These are phyloP conservation scores for Aphodius granarius DNA, from an alignment of 2,888 invertebrate species.

Conservation along the genomic window DNA sequence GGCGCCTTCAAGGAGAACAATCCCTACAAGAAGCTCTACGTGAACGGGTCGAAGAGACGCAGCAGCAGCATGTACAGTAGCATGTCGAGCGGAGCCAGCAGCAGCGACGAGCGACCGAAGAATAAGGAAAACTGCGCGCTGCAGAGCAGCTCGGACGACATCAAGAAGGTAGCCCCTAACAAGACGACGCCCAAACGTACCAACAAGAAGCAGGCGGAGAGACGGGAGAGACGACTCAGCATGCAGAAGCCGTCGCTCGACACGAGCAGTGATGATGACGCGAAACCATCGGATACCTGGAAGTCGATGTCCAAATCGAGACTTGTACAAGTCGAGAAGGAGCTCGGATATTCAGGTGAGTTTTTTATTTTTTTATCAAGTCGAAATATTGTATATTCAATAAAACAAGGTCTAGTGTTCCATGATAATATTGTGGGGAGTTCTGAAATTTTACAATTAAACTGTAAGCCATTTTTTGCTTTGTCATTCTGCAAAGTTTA, in stretches of 20 bases:
- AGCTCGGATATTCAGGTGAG: slow-evolving; percentile 61
- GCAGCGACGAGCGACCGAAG: slow-evolving; percentile 50
- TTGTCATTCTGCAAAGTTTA: too few species aligned
- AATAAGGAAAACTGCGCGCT: slow-evolving; percentile 52
- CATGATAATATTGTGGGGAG: too few species aligned
- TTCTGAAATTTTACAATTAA: too few species aligned
- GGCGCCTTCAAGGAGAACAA: slow-evolving; percentile 66
- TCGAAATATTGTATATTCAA: neutral
- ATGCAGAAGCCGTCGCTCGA: slow-evolving; percentile 53
- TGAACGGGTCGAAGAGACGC: slow-evolving; percentile 71
- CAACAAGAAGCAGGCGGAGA: slow-evolving; percentile 42
- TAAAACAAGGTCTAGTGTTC: too few species aligned
- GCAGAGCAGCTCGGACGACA: slow-evolving; percentile 57
- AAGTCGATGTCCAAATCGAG: slow-evolving; percentile 56
- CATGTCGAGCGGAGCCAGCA: slow-evolving; percentile 60
- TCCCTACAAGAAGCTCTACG: slow-evolving; percentile 75
- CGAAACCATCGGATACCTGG: slow-evolving; percentile 54
- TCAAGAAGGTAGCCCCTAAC: slow-evolving; percentile 55
- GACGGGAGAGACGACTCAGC: slow-evolving; percentile 46
- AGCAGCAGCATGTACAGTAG: slow-evolving; percentile 67
- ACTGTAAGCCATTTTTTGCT: too few species aligned
- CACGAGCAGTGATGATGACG: slow-evolving; percentile 66
- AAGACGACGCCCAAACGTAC: slow-evolving; percentile 46
- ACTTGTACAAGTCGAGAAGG: slow-evolving; percentile 73
- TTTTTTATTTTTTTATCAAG: neutral